Evolutionary conservation across 2,888 invertebrate genomes (phyloP), one percentile per base, ranked within the genome.

Genomic region (Cephonodes hylas): DNA sequence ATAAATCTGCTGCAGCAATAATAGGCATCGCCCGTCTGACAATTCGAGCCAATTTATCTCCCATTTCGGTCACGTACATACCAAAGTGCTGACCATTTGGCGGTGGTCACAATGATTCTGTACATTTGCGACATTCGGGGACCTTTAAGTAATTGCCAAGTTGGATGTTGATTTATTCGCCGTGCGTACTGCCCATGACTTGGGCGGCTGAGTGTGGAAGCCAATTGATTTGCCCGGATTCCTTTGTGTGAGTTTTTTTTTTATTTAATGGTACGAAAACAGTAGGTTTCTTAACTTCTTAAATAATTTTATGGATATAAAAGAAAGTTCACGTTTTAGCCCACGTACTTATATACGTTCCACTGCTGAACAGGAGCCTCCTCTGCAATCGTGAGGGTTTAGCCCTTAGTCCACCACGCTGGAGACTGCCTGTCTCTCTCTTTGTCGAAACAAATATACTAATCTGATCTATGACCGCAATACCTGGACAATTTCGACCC

Each of bases 1-100:
- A 80, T 83, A 83, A 80, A 82, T 84, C 84, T 81, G 73, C 67
- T 69, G 60, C 68, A 68, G 80, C 81, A 80, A 84, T 87, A 86
- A 88, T 86, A 82, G 83, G 79, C 78, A 77, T 75, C 69, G 64
- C 72, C 71, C 74, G 73, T 64, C 73, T 76, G 75, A 75, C 83
- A 73, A 81, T 83, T 80, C 79, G 68, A 75, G 75, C 68, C 84
- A 84, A 86, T 88, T 89, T 88, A 88, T 88, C 84, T 79, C 77
- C 82, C 71, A 88, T 88, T 86, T 85, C 76, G 81, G 86, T 87
- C 89, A 89, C 89, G 89, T 88, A 79, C 70, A 75, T 67, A 74
- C 78, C 76, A 80, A 85, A 88, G 87, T 88, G 86, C 79, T 74
- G 70, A 80, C 82, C 83, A 84, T 86, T 87, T 82, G 81, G n/a